Evolutionary conservation across 35 echinoderm and acorn worm species (phyloP).

Genomic region (Patiria miniata): DNA sequence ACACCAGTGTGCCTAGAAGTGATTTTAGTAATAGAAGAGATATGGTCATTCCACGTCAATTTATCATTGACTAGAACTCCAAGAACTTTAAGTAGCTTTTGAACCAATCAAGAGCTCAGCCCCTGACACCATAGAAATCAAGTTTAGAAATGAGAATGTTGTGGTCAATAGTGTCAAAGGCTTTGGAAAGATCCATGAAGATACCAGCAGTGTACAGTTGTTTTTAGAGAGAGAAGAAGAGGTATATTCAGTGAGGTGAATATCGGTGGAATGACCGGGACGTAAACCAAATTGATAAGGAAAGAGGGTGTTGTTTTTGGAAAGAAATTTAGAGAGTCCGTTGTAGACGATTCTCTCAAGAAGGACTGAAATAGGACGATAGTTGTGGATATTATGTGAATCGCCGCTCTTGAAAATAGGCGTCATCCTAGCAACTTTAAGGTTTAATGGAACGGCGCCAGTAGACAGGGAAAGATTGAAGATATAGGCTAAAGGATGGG

Average conservation of each 20-base stretch:
- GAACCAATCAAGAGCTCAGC: too few species aligned
- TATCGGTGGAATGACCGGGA: background rate
- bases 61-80: too few species aligned
- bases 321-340: constrained; percentile 26
- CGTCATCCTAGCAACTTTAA: constrained; percentile 32
- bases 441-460: constrained; percentile 5
- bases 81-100: too few species aligned
- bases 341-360: constrained; percentile 16
- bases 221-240: background rate
- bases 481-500: constrained; percentile 19
- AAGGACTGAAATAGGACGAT: constrained; percentile 35
- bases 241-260: background rate
- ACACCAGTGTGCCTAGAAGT: too few species aligned
- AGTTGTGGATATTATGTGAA: background rate
- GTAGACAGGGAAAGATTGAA: constrained; percentile 27
- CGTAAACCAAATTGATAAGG: constrained; percentile 4
- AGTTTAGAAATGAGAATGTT: too few species aligned
- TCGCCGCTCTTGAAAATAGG: constrained; percentile 31
- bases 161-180: too few species aligned
- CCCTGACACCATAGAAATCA: too few species aligned
- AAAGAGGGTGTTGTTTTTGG: too few species aligned
- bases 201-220: background rate
- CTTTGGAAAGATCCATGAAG: too few species aligned
- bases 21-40: too few species aligned
- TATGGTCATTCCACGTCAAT: too few species aligned